phyloP scores from a whole-genome alignment of 53 echinoderm and acorn worm species.

The Hippasteria phrygiana region DNA sequence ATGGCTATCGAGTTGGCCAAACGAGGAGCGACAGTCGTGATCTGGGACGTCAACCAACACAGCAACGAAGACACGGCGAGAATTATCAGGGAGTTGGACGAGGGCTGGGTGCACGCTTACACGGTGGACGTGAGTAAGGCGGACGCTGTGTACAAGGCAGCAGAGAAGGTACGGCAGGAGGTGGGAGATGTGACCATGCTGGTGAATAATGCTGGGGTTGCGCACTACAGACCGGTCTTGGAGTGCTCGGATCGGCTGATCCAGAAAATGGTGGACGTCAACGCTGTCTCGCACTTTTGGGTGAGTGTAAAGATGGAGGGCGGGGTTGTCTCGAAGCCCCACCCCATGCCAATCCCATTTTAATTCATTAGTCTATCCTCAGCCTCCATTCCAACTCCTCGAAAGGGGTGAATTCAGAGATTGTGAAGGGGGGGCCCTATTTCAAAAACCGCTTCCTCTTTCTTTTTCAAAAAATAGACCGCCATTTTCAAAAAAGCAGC shows the following conservation, averaged over 20 bases:
- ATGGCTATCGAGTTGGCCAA: conserved; percentile 75
- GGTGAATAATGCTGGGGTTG: conserved; percentile 95
- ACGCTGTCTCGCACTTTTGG: conserved; percentile 89
- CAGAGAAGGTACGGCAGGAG: conserved; percentile 69
- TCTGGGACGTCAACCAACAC: conserved; percentile 82
- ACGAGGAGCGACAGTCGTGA: conserved; percentile 61
- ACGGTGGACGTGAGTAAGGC: conserved; percentile 79
- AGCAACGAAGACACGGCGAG: conserved; percentile 81
- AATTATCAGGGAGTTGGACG: conserved; percentile 54
- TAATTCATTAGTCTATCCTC: too few relatives aligned
- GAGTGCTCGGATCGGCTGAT: conserved; percentile 79
- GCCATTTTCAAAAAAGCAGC: too few relatives aligned
- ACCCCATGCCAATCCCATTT: too few relatives aligned
- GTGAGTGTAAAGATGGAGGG: conserved; percentile 69
- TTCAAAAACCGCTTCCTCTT: too few relatives aligned
- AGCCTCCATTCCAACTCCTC: too few relatives aligned
- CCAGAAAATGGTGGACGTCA: conserved; percentile 88
- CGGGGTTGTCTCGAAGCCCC: not conserved
- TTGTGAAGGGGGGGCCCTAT: too few relatives aligned
- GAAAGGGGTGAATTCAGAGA: too few relatives aligned
- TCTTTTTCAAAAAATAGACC: too few relatives aligned
- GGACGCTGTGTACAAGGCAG: conserved; percentile 82
- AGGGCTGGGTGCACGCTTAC: conserved; percentile 72
- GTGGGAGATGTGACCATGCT: conserved; percentile 88
- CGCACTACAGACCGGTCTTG: conserved; percentile 70